phyloP scores from a whole-genome alignment of 2,797 vertebrate species.

The Benthosema pterotum region DNA sequence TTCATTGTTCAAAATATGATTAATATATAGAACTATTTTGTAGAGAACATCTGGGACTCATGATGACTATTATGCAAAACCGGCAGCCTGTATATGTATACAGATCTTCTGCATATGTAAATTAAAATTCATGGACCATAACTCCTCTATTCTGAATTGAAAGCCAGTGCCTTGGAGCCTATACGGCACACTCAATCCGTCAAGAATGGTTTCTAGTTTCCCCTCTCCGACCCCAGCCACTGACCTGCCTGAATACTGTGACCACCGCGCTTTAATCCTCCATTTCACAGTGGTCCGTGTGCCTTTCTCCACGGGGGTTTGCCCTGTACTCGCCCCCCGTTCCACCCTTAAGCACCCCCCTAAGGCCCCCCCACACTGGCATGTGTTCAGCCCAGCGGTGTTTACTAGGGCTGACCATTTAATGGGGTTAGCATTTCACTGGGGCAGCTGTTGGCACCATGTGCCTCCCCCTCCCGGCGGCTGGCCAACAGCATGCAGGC shows the following conservation, averaged over 20 bases:
- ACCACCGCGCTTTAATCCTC: conserved; percentile 75
- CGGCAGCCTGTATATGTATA: conserved; percentile 48
- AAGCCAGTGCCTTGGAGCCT: conserved; percentile 57
- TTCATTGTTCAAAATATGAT: too few species aligned
- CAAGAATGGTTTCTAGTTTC: conserved; percentile 67
- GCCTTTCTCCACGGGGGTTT: conserved; percentile 76
- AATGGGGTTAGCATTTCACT: conserved; percentile 79
- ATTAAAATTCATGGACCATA: conserved; percentile 50
- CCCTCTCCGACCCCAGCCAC: conserved; percentile 45
- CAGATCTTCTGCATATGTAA: conserved; percentile 25
- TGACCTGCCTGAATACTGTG: conserved; percentile 35
- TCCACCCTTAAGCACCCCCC: conserved; percentile 61
- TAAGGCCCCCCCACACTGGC: conserved; percentile 63
- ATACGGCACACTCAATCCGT: conserved; percentile 46
- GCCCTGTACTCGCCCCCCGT: conserved; percentile 59
- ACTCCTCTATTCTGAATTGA: conserved; percentile 49
- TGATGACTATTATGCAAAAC: conserved; percentile 36
- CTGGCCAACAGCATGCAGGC: conserved; percentile 75
- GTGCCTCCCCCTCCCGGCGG: conserved; percentile 69
- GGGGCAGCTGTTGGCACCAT: conserved; percentile 81
- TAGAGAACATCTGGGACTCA: too few species aligned
- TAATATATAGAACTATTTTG: too few species aligned
- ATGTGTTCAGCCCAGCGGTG: conserved; percentile 73
- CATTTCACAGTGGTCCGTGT: conserved; percentile 77
- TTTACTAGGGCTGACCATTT: conserved; percentile 71